Base-by-base conservation (phyloP, 2,888 invertebrate species). In the Tigriopus californicus region DNA sequence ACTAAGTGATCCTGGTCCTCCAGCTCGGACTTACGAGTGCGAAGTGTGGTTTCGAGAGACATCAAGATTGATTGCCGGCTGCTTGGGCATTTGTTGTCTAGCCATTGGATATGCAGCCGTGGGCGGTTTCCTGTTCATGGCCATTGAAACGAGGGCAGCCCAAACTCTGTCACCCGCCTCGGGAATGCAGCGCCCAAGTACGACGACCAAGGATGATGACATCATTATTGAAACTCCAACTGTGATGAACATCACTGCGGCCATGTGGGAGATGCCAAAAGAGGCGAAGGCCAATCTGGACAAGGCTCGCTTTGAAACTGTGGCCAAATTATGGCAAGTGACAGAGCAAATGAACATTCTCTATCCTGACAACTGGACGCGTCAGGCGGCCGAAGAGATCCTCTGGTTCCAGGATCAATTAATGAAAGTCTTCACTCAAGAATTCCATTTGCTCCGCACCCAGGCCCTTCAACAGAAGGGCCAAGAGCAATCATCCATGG, bases 341-440 rank as follows among this genome's bases (percentile, higher is more conserved):
- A 71, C 71, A 0, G 60, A 64, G 41, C 61, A 66, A 33, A 61
- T 68, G 24, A 70, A 71, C 61, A 65, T 72, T 15, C 66, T 71
- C 4, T 65, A 68, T 64, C 66, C 67, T 62, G 66, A 67, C 12
- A 73, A 74, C 64, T 76, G 75, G 74, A 71, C 72, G 12, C 53
- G 63, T 11, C 65, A 67, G 44, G 74, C 73, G 1, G 66, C 70
- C 15, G 66, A 67, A 61, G 63, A 64, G 48, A 62, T 67, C 44
- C 48, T 61, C 13, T 54, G 61, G 15, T 68, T 67, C 62, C 69
- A 69, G 63, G 61, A 60, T 20, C 63, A 65, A 25, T 64, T 72
- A 15, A 66, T 69, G 57, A 62, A 64, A 13, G 67, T 66, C 25
- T 68, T 69, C 11, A 68, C 68, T 58, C 67, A 69, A 40, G 72